Conservation (phyloP, 2,888 invertebrate species). For the Apotomis betuletana region DNA sequence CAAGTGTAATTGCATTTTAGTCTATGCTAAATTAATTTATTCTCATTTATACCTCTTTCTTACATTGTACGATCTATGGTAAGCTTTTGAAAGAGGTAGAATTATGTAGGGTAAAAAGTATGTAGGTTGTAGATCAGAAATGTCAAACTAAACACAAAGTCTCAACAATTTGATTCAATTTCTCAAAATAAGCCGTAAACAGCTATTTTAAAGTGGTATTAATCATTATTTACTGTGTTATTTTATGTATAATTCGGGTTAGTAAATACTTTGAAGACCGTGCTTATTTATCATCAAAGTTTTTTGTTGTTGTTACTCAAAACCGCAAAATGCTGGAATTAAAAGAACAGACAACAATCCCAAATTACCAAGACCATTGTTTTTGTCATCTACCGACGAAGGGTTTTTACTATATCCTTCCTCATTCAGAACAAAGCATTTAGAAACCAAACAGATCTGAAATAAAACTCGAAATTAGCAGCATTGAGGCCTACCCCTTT, state of each 20-base stretch:
- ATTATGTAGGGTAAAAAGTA: background rate
- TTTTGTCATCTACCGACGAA: background rate
- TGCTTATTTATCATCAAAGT: background rate
- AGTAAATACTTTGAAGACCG: background rate
- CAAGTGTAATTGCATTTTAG: conserved; percentile 25
- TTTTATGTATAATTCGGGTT: conserved; percentile 1
- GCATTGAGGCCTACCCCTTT: conserved; percentile 54
- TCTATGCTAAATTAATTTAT: conserved; percentile 15
- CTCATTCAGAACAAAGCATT: conserved; percentile 41
- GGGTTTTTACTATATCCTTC: conserved; percentile 5
- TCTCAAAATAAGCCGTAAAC: background rate
- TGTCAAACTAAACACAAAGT: conserved; percentile 20
- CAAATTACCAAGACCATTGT: conserved; percentile 9
- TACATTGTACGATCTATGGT: background rate
- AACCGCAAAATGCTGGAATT: conserved; percentile 17
- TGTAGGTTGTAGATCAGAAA: background rate
- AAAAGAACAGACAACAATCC: conserved; percentile 1
- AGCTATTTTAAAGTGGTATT: background rate
- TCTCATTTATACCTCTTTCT: background rate
- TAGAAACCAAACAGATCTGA: conserved; percentile 16
- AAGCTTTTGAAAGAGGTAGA: background rate
- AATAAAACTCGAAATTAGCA: conserved; percentile 36
- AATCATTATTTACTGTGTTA: conserved; percentile 3
- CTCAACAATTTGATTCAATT: background rate
- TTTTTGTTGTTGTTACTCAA: background rate